Evolutionary conservation across 2,797 vertebrate species (phyloP).

Genomic region (Tauraco hartlaubi): DNA sequence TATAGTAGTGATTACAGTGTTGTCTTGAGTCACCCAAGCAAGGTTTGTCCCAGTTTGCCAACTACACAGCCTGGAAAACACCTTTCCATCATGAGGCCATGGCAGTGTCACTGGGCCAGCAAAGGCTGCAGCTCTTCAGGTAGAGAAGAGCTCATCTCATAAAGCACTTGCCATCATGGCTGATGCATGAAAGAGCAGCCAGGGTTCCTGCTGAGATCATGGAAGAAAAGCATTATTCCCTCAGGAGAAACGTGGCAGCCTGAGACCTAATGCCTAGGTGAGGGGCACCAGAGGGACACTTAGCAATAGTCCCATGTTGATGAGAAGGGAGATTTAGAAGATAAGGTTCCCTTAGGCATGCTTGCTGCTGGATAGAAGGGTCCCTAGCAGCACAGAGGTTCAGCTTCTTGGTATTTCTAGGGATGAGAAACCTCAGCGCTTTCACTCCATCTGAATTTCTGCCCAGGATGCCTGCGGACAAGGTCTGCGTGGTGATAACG

Average conservation of each 20-base stretch:
- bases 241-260: neutral
- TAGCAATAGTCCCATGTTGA: rapidly evolving
- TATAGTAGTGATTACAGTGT: neutral
- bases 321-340: neutral
- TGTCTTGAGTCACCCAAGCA: neutral
- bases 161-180: neutral
- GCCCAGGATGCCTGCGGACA: neutral
- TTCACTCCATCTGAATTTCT: neutral
- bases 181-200: neutral
- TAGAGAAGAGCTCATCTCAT: neutral
- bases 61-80: neutral
- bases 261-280: neutral
- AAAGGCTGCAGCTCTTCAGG: neutral
- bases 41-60: neutral
- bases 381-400: neutral
- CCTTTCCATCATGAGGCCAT: neutral
- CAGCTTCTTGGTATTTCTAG: neutral
- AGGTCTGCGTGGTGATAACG: neutral
- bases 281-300: neutral
- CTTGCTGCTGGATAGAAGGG: neutral
- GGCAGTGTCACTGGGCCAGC: neutral
- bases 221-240: neutral
- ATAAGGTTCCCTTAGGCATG: neutral
- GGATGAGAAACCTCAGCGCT: neutral
- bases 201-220: neutral